phyloP scores from a whole-genome alignment of 2,888 invertebrate species.

The Nebria brevicollis region DNA sequence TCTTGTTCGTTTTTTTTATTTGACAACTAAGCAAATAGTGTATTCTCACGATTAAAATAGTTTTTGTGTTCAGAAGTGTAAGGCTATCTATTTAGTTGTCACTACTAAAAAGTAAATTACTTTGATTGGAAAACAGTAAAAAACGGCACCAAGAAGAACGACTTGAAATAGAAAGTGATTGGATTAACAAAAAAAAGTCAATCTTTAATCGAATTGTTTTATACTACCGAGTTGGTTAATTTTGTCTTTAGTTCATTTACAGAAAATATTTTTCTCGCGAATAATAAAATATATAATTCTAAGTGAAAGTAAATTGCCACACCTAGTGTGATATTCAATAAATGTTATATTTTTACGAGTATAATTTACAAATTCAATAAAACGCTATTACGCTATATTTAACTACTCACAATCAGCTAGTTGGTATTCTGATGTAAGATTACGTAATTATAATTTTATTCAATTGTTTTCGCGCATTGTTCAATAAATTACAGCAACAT shows the following conservation, averaged over 20 bases:
- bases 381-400: conserved; percentile 12
- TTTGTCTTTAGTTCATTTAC: no score
- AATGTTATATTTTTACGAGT: neutral
- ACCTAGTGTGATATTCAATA: conserved; percentile 13
- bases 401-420: neutral
- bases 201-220: neutral
- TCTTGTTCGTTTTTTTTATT: neutral
- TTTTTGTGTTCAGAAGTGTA: neutral
- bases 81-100: neutral
- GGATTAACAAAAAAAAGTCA: neutral
- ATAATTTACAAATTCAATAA: conserved; percentile 4
- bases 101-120: neutral
- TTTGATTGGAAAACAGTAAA: neutral
- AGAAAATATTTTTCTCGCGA: no score
- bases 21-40: neutral
- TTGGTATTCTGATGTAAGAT: conserved; percentile 5
- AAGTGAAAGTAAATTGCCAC: conserved; percentile 12
- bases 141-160: neutral
- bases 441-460: conserved; percentile 3
- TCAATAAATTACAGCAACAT: neutral
- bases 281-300: neutral
- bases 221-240: neutral
- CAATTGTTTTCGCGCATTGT: neutral
- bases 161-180: neutral
- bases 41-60: neutral